Evolutionary conservation across 2,113 vertebrate species (phyloP).

Genomic region (Menura novaehollandiae): DNA sequence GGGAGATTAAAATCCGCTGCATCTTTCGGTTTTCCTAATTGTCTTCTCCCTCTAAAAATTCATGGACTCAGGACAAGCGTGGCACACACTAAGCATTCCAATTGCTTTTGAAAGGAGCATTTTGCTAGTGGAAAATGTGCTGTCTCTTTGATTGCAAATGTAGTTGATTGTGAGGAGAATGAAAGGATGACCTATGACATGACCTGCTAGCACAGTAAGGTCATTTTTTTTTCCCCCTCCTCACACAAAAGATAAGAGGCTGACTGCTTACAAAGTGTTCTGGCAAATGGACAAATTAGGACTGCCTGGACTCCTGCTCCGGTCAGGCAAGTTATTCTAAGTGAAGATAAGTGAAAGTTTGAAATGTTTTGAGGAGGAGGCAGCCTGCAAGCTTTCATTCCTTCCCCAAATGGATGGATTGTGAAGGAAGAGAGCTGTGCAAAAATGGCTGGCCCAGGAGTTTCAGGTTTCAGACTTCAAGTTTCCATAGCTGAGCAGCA

Average conservation of each 20-base stretch:
- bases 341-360: constrained; percentile 63
- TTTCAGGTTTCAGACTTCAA: constrained; percentile 1
- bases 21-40: background rate
- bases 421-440: background rate
- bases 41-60: background rate
- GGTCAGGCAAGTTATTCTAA: constrained; percentile 51
- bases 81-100: constrained; percentile 23
- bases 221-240: constrained; percentile 1
- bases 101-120: constrained; percentile 18
- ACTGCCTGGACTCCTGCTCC: constrained; percentile 3
- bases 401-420: constrained; percentile 6
- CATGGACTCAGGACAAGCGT: background rate
- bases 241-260: constrained; percentile 65
- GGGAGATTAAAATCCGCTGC: background rate
- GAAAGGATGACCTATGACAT: constrained; percentile 68
- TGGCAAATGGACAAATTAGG: constrained; percentile 70
- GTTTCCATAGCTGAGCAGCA: background rate
- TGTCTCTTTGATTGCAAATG: constrained; percentile 63
- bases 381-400: background rate
- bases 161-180: constrained; percentile 65
- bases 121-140: constrained; percentile 58
- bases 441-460: background rate
- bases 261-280: constrained; percentile 71
- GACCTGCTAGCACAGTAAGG: constrained; percentile 53
- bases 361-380: constrained; percentile 51